Conservation (phyloP, 2,113 vertebrate species). For the Ophthalmolycus amberensis region DNA sequence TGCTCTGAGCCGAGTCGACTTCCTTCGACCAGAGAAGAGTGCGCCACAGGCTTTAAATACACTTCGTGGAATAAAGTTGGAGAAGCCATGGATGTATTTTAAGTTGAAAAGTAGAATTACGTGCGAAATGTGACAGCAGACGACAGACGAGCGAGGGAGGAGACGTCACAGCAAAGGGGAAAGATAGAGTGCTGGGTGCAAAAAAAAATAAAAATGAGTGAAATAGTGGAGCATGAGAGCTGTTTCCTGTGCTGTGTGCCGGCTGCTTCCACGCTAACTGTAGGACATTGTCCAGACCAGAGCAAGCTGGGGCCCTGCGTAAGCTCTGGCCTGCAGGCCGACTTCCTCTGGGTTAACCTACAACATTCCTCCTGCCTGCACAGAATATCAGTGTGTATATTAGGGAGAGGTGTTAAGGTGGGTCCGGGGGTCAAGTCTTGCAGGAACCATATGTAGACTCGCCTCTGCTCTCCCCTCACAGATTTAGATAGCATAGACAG, state of each 20-base stretch:
- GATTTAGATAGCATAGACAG: slow-evolving; percentile 54
- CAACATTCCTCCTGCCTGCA: slow-evolving; percentile 65
- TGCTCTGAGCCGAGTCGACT: slow-evolving; percentile 48
- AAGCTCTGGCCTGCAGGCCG: slow-evolving; percentile 61
- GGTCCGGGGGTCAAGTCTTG: slow-evolving; percentile 61
- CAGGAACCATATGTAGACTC: slow-evolving; percentile 80
- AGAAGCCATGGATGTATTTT: slow-evolving; percentile 34
- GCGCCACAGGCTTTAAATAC: slow-evolving; percentile 54
- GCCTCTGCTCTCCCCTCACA: slow-evolving; percentile 57
- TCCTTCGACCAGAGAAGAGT: slow-evolving; percentile 36
- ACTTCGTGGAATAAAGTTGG: slow-evolving; percentile 21
- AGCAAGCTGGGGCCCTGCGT: slow-evolving; percentile 49
- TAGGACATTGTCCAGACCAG: slow-evolving; percentile 74
- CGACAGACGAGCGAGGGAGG: slow-evolving; percentile 18
- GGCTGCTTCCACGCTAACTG: slow-evolving; percentile 60
- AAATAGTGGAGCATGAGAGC: slow-evolving; percentile 32
- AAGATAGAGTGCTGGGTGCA: slow-evolving; percentile 38
- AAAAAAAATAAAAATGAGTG: background rate
- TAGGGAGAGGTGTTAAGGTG: slow-evolving; percentile 20
- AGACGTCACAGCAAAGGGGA: background rate
- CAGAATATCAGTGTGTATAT: slow-evolving; percentile 29
- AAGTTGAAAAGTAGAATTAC: slow-evolving; percentile 39
- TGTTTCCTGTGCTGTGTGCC: slow-evolving; percentile 60
- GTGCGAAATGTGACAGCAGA: slow-evolving; percentile 37
- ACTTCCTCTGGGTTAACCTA: slow-evolving; percentile 75